These are phyloP conservation scores for Bombus confusus DNA, from an alignment of 1,140 invertebrate genomes.

Conservation along the genomic window DNA sequence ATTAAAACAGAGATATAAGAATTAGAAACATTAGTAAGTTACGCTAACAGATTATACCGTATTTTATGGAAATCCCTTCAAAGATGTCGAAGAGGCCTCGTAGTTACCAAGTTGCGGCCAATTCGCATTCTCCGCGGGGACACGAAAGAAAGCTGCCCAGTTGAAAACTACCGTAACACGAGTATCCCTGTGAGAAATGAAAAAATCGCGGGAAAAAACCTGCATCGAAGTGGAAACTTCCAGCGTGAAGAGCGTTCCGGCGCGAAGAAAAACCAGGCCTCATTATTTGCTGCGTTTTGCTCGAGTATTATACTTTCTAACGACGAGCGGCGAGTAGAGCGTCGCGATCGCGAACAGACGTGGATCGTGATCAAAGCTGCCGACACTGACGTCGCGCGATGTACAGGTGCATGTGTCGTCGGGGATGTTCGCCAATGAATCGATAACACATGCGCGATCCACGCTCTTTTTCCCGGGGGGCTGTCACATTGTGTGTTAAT, in stretches of 20 bases:
- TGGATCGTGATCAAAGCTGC: slow-evolving; percentile 11
- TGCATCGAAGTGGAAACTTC: not conserved
- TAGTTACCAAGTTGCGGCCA: too few species aligned
- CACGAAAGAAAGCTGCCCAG: not conserved
- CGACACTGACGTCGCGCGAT: slow-evolving; percentile 15
- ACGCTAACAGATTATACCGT: too few species aligned
- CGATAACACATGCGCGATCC: slow-evolving; percentile 51
- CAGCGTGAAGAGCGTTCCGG: not conserved
- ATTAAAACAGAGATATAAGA: too few species aligned
- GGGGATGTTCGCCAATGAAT: slow-evolving; percentile 36
- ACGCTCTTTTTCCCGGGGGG: slow-evolving; percentile 28
- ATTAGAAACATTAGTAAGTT: too few species aligned
- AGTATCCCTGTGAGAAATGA: not conserved
- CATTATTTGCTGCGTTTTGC: slow-evolving; percentile 25
- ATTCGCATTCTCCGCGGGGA: not conserved
- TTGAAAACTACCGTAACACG: not conserved
- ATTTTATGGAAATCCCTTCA: too few species aligned
- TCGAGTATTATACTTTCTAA: slow-evolving; percentile 38
- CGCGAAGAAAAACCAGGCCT: slow-evolving; percentile 14
- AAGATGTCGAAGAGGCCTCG: too few species aligned
- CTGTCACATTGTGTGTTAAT: slow-evolving; percentile 67
- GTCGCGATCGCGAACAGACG: not conserved
- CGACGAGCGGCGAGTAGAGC: not conserved
- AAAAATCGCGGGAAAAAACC: not conserved
- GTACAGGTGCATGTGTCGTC: slow-evolving; percentile 43